A percentile compares a stretch with the other conserved stretches of the same genome.
These are phyloP conservation scores for Dendrolimus pini DNA, from an alignment of 2,888 invertebrate species.

Conservation along the genomic window DNA sequence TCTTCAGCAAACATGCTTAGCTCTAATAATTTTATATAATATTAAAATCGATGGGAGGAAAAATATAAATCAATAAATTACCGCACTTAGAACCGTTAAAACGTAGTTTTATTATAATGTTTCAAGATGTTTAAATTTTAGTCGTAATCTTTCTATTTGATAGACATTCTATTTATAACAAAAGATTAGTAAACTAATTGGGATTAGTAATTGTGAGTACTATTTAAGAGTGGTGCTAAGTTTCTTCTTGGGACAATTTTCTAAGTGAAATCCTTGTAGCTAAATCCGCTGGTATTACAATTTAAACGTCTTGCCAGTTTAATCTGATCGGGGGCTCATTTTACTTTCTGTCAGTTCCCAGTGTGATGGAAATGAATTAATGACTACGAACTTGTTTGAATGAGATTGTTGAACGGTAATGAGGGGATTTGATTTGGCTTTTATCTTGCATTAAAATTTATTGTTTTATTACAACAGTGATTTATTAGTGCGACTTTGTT, in stretches of 20 bases:
- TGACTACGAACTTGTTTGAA: not conserved
- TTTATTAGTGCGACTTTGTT: not conserved
- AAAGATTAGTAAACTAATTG: not conserved
- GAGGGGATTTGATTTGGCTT: not conserved
- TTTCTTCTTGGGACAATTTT: not conserved
- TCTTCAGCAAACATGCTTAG: no score
- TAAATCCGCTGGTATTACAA: constrained; percentile 2
- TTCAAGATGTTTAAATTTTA: not conserved
- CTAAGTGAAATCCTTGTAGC: constrained; percentile 1
- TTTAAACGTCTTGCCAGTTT: constrained; percentile 1
- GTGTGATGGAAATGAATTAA: constrained; percentile 2
- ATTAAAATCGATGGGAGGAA: no score
- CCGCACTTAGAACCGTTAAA: no score
- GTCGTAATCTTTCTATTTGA: not conserved
- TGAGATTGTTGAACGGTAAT: not conserved
- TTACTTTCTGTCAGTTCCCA: not conserved
- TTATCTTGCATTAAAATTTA: not conserved
- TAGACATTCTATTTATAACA: not conserved
- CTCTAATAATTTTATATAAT: no score
- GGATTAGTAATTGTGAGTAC: not conserved
- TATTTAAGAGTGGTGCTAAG: not conserved
- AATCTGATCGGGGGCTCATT: not conserved
- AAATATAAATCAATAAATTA: no score
- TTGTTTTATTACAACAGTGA: not conserved
- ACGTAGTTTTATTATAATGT: no score